Conservation (phyloP, 2,888 invertebrate genomes). For the Apomyelois bistriatella region DNA sequence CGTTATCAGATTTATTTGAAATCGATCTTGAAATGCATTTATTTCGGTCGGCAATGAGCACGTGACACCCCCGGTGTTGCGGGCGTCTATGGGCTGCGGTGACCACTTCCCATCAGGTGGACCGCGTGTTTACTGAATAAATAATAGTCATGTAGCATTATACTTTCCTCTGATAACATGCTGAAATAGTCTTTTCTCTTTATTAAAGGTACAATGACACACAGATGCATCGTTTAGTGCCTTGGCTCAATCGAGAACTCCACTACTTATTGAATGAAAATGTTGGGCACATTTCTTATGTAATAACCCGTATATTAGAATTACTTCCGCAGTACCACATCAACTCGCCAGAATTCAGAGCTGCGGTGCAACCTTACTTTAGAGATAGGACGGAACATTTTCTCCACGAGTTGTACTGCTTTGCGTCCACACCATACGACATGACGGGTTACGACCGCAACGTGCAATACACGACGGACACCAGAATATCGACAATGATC, state of each 20-base stretch:
- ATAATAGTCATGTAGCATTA: too few species aligned
- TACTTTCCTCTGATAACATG: neutral
- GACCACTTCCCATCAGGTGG: too few species aligned
- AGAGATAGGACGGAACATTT: conserved; percentile 90
- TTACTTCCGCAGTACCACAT: conserved; percentile 84
- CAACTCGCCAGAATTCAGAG: conserved; percentile 84
- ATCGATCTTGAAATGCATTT: too few species aligned
- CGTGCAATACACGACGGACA: conserved; percentile 82
- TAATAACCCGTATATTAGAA: conserved; percentile 84
- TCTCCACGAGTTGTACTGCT: conserved; percentile 92
- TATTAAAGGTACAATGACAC: conserved; percentile 86
- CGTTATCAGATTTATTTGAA: too few species aligned
- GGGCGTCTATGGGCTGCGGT: too few species aligned
- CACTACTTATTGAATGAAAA: conserved; percentile 85
- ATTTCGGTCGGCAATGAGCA: too few species aligned
- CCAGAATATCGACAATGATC: conserved; percentile 75
- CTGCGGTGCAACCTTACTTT: conserved; percentile 84
- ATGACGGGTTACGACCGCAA: conserved; percentile 89
- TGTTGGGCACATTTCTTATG: conserved; percentile 82
- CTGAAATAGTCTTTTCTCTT: conserved; percentile 14
- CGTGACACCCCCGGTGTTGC: too few species aligned
- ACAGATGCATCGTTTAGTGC: conserved; percentile 89
- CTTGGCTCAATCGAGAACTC: conserved; percentile 94
- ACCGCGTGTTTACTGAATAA: too few species aligned
- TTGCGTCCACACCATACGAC: conserved; percentile 92